Evolutionary conservation across 2,888 invertebrate species (phyloP).

Genomic region (Busseola fusca): DNA sequence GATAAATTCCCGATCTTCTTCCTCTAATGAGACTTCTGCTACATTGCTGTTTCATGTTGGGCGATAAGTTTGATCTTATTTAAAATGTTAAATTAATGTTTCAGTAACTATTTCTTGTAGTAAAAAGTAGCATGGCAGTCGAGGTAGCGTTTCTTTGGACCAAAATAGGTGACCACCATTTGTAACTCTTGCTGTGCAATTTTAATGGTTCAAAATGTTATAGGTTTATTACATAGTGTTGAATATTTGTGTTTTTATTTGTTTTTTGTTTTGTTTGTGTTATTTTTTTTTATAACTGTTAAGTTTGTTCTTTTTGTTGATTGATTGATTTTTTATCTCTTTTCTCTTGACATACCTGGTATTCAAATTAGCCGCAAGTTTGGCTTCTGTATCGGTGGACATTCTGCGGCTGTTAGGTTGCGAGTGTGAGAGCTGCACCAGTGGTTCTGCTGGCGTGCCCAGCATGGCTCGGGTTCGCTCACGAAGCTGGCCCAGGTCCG

Average conservation of each 20-base stretch:
- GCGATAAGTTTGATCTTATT: background rate
- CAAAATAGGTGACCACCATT: background rate
- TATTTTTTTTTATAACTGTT: background rate
- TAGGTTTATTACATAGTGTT: background rate
- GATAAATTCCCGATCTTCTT: background rate
- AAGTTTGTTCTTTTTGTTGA: background rate
- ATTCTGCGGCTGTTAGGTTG: constrained; percentile 83
- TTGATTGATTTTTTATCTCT: background rate
- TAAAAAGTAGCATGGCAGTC: background rate
- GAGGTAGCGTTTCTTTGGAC: background rate
- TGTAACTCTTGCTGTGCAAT: background rate
- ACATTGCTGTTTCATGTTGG: background rate
- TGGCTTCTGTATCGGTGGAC: constrained; percentile 81
- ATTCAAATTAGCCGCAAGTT: constrained; percentile 84
- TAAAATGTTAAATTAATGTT: constrained; percentile 1
- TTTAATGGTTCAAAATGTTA: background rate
- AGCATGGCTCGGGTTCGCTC: constrained; percentile 83
- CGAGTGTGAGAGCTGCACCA: constrained; percentile 75
- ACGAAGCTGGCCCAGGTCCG: constrained; percentile 80
- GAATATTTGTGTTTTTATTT: background rate
- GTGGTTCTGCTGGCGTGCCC: constrained; percentile 75
- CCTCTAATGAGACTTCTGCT: background rate
- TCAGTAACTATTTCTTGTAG: background rate
- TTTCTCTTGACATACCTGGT: constrained; percentile 73
- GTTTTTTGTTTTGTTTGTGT: too few species aligned